phyloP scores from a whole-genome alignment of 2,113 vertebrate species.

The Clarias magur region DNA sequence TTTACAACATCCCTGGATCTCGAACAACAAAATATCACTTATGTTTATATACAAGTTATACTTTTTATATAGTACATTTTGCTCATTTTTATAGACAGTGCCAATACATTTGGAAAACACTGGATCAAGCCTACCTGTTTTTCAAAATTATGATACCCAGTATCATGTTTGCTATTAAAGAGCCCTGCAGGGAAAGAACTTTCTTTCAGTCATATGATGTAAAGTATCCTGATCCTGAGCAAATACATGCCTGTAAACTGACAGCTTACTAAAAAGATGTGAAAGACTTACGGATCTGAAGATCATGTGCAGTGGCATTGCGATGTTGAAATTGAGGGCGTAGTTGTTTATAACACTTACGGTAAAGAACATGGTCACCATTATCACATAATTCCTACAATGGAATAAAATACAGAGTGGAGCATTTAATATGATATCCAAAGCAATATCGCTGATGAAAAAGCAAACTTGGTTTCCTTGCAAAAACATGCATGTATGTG shows the following conservation, averaged over 20 bases:
- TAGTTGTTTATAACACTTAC: slow-evolving; percentile 98
- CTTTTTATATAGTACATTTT: neutral
- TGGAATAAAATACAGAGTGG: neutral
- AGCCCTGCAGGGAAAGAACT: slow-evolving; percentile 78
- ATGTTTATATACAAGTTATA: neutral
- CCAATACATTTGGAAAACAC: neutral
- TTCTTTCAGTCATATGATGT: neutral
- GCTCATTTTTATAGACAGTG: neutral
- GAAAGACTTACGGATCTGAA: slow-evolving; percentile 90
- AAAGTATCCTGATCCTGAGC: neutral
- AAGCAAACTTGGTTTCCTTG: neutral
- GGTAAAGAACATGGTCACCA: slow-evolving; percentile 98
- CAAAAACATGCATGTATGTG: neutral
- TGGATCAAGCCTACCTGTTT: slow-evolving; percentile 80
- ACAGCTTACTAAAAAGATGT: neutral
- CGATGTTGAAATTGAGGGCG: slow-evolving; percentile 92
- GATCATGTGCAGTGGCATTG: slow-evolving; percentile 98
- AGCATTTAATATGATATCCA: neutral
- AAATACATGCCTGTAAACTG: neutral
- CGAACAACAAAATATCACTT: neutral
- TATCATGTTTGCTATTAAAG: slow-evolving; percentile 95
- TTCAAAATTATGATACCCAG: slow-evolving; percentile 93
- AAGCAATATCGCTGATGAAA: neutral
- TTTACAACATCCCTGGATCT: neutral
- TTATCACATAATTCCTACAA: slow-evolving; percentile 84